Evolutionary conservation across 2,113 vertebrate species (phyloP), one percentile per base, ranked within the genome.

Genomic region (Antennarius striatus): DNA sequence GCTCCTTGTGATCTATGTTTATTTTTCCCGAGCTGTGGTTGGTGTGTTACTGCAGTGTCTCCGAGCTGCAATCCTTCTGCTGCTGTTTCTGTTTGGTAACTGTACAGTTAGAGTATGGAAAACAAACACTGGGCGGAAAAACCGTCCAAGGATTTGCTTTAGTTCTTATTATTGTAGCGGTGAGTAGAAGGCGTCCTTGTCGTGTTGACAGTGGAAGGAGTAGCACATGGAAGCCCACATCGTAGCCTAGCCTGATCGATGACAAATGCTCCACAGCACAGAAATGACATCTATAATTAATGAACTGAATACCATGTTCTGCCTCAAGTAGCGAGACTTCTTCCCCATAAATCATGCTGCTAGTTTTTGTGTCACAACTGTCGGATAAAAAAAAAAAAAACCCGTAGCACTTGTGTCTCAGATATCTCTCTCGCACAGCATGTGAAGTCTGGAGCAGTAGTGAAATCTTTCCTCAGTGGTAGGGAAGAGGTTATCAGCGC

Each of bases 241-340:
- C 48, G 56, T 48, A 43, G 75, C 43, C 8, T 12, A 48, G 43
- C 46, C 59, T 56, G 28, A 83, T 84, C 75, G 63, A 87, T 89
- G 64, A 62, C 73, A 74, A 79, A 62, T 22, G 45, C 43, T 79
- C 69, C 56, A 11, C 56, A 22, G 69, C 57, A 43, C 79, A 55
- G 71, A 58, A 77, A 68, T 30, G 45, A 69, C 6, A 32, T 88
- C 50, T 80, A 84, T 87, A 83, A 86, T 87, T 87, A 81, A 88
- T 83, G 84, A 84, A 75, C n/a, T 63, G 71, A 79, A 80, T 79
- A 82, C 85, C 63, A 46, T 75, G 81, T 83, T 87, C 57, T 71
- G 65, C 59, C 57, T 81, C 16, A 48, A 64, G 63, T 71, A 43
- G 67, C 56, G 52, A 53, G 28, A 15, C 43, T 52, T 64, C 68